Base-by-base conservation (phyloP, 2,797 vertebrate genomes). In the Apogon talboti region DNA sequence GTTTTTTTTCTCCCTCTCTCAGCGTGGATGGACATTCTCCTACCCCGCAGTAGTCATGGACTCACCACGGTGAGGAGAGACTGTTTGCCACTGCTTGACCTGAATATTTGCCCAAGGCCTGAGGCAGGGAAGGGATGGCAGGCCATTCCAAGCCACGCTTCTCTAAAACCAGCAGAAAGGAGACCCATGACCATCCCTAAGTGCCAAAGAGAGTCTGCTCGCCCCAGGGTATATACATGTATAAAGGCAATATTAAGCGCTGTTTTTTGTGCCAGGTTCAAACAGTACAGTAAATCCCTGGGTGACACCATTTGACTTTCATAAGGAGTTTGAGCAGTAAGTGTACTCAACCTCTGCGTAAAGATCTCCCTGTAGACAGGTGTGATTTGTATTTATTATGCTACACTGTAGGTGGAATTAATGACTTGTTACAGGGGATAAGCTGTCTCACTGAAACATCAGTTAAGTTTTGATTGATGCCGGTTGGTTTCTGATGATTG, bases 281-380 rank as follows among this genome's bases (percentile, higher is more conserved):
- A 47, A 47, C 57, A 71, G 82, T 16, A 63, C 72, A 67, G 55
- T 52, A 61, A 81, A 57, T 79, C 81, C 79, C 68, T 15, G 37
- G 66, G 60, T 81, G 66, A 42, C 73, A 74, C 46, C 62, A 49
- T 85, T 83, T 88, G 82, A 87, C 86, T 88, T 86, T 83, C 77
- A 89, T 71, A 44, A 78, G 79, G 71, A 84, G 67, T 74, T 74
- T 77, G 83, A 91, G 68, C 83, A 71, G 72, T 72, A 78, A 84
- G 61, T 79, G 84, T 90, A 90, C 86, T 92, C 90, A 61, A 84
- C 67, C 77, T 68, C 79, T 76, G 79, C 37, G 21, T 54, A 64
- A 78, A 76, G 45, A 71, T 63, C 57, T 83, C 79, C 79, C 79
- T 6, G 7, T 11, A 61, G 85, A 79, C 64, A 63, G 38, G 42